Evolutionary conservation across 2,113 vertebrate species (phyloP), one percentile per base, ranked within the genome.

Genomic region (Myrmecobius fasciatus): DNA sequence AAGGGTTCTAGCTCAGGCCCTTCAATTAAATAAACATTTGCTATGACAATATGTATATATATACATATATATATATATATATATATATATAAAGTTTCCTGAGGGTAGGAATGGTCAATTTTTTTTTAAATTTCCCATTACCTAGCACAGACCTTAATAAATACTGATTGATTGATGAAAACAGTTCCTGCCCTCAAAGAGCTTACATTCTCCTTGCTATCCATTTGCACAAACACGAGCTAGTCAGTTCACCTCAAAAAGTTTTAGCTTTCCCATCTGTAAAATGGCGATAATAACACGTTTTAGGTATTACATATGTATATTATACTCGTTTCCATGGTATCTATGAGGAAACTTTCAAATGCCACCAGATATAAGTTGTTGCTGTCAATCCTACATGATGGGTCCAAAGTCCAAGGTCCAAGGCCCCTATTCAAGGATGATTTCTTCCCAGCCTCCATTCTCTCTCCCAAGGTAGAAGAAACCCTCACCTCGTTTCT

Each of bases 401-500:
- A 83, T 83, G n/a, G 36, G 14, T 20, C 36, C 60, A 75, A n/a
- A 12, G 4, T 75, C 31, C 14, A n/a, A n/a, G 31, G 36, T 75
- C 31, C 36, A n/a, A 17, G 67, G n/a, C 20, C 20, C 67, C 67
- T 26, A 9, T 43, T 83, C 20, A 83, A n/a, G 43, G n/a, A 83
- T 83, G 67, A 43, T 83, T 43, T 43, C 2, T 52, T 46, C 17
- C 28, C 47, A 43, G 2, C 43, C 90, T 24, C 14, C 46, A 53
- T 1, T 0, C 0, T 3, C 10, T 22, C 0, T 52, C 46, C 20
- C 52, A 1, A 25, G 2, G 0, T n/a, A 7, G 8, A 1, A 5
- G 25, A 43, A 83, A 83, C 17, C n/a, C 98, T 97, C 98, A 99
- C 99, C 99, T 99, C 99, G 98, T 96, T 99, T 99, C 97, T 99